phyloP scores from a whole-genome alignment of 2,797 vertebrate genomes.

The Sorex maritimensis region DNA sequence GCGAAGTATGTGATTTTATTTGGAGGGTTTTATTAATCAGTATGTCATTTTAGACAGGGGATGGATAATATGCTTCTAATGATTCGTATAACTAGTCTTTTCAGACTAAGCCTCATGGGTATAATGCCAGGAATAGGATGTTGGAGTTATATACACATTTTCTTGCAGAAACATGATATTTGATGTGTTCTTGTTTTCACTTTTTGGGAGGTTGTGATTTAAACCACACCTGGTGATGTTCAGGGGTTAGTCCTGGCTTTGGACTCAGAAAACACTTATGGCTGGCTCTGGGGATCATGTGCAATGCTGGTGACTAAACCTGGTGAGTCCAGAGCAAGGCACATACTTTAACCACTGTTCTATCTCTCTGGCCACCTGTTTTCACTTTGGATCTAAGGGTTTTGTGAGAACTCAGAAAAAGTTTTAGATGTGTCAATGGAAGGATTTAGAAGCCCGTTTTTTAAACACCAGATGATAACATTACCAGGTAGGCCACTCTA shows the following conservation, averaged over 20 bases:
- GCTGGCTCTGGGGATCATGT: too few species aligned
- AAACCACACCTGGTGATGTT: too few species aligned
- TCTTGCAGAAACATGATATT: not conserved
- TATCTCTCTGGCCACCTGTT: too few species aligned
- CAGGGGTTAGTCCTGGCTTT: too few species aligned
- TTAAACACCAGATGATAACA: slow-evolving; percentile 8
- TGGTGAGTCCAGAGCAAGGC: too few species aligned
- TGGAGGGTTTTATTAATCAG: not conserved
- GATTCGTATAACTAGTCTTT: slow-evolving; percentile 11
- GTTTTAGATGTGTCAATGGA: slow-evolving; percentile 19
- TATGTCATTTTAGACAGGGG: slow-evolving; percentile 34
- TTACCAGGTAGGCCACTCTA: not conserved
- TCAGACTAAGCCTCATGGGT: not conserved
- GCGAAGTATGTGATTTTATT: not conserved
- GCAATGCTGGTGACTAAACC: too few species aligned
- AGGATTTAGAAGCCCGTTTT: not conserved
- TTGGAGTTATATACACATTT: not conserved
- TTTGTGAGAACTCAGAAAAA: slow-evolving; percentile 12
- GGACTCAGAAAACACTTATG: too few species aligned
- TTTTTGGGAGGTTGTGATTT: not conserved
- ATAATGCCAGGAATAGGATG: not conserved
- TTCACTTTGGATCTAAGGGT: not conserved
- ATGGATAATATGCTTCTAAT: not conserved
- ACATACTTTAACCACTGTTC: too few species aligned
- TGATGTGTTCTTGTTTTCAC: not conserved